Conservation (phyloP, 2,888 invertebrate genomes). For the Patella depressa region DNA sequence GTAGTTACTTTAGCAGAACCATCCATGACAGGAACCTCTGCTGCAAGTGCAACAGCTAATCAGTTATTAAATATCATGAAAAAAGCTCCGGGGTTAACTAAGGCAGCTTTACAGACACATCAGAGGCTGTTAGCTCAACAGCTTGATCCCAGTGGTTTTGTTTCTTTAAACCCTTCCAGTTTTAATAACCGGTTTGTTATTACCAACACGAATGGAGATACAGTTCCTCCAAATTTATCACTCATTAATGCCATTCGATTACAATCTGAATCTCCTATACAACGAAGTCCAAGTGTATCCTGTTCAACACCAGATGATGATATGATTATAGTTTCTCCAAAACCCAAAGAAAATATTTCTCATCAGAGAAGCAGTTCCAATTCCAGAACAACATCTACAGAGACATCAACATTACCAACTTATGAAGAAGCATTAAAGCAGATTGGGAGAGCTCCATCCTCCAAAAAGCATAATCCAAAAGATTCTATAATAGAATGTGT, state of each 20-base stretch:
- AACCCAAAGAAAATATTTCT: conserved; percentile 1
- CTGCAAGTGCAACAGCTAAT: conserved; percentile 7
- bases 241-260: not conserved
- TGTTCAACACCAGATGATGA: conserved; percentile 1
- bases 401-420: conserved; percentile 37
- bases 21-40: not conserved
- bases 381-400: conserved; percentile 15
- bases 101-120: not conserved
- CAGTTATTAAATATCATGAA: not conserved
- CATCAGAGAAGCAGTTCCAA: not conserved
- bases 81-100: not conserved
- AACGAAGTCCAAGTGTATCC: not conserved
- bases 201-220: not conserved
- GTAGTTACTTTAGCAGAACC: conserved; percentile 50
- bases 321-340: conserved; percentile 1
- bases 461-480: conserved; percentile 3
- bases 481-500: not conserved
- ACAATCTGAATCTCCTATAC: conserved; percentile 6
- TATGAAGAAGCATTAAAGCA: conserved; percentile 43
- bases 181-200: not conserved
- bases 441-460: conserved; percentile 18
- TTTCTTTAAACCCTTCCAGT: not conserved
- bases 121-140: conserved; percentile 2
- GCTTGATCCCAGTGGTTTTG: conserved; percentile 2
- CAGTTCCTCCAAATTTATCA: conserved; percentile 6